Conservation (phyloP, 2,797 vertebrate genomes). For the Hippopotamyrus pictus region DNA sequence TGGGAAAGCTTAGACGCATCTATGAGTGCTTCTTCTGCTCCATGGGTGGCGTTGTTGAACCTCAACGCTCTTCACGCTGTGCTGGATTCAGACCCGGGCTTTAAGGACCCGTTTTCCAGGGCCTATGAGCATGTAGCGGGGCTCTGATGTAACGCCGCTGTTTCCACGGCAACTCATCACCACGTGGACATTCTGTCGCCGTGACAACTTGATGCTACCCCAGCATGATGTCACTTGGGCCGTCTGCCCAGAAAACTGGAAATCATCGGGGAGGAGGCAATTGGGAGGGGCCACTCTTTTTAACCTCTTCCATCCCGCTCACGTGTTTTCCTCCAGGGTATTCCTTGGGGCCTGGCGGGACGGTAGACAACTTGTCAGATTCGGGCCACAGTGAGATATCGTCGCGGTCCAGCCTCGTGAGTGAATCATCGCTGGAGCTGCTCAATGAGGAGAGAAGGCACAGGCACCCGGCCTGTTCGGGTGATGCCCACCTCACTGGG, state of each 20-base stretch:
- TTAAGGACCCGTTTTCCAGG: background rate
- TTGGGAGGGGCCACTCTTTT: background rate
- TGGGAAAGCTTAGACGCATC: background rate
- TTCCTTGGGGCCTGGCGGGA: slow-evolving; percentile 49
- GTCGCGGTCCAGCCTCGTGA: slow-evolving; percentile 93
- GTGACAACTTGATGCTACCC: background rate
- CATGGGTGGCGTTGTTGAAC: background rate
- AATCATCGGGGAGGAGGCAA: background rate
- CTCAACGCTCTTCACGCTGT: background rate
- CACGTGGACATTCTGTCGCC: background rate
- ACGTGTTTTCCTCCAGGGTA: slow-evolving; percentile 62
- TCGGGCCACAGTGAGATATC: slow-evolving; percentile 96
- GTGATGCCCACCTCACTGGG: slow-evolving; percentile 71
- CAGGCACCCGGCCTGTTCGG: slow-evolving; percentile 78
- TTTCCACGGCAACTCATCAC: background rate
- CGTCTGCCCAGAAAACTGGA: background rate
- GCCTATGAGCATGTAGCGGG: background rate
- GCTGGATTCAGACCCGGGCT: background rate
- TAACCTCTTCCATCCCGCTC: background rate
- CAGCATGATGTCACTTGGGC: background rate
- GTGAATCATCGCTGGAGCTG: slow-evolving; percentile 92
- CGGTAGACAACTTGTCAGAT: slow-evolving; percentile 86
- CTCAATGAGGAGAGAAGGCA: slow-evolving; percentile 83
- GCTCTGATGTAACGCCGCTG: background rate
- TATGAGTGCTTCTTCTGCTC: background rate